Percentiles rank a stretch among this genome's conserved stretches.
Evolutionary conservation across 2,113 vertebrate species (phyloP).

Genomic region (Lipophrys pholis): DNA sequence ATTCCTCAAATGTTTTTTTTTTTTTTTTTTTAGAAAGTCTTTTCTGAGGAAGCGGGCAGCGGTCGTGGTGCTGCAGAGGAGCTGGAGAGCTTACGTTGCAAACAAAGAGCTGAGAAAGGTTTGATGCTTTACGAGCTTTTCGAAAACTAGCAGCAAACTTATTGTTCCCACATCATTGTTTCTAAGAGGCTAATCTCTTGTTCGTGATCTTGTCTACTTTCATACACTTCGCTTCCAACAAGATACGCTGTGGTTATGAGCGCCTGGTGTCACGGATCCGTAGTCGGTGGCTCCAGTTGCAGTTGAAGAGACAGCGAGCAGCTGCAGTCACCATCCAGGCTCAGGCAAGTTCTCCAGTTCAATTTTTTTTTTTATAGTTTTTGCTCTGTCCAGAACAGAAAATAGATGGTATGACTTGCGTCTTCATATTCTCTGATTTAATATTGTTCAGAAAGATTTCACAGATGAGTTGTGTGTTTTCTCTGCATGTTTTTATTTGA

Average conservation of each 20-base stretch:
- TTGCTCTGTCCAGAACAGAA: too few species aligned
- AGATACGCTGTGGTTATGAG: slow-evolving; percentile 85
- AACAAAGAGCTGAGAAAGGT: slow-evolving; percentile 82
- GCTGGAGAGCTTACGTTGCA: slow-evolving; percentile 85
- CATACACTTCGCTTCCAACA: not conserved
- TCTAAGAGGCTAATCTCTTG: not conserved
- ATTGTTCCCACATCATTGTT: not conserved
- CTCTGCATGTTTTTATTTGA: not conserved
- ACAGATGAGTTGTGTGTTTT: not conserved
- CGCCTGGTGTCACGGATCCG: slow-evolving; percentile 87
- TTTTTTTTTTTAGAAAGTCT: slow-evolving; percentile 80
- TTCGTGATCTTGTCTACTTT: not conserved
- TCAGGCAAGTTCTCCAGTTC: slow-evolving; percentile 30
- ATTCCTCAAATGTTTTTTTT: not conserved
- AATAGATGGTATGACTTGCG: not conserved
- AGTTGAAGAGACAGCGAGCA: slow-evolving; percentile 72
- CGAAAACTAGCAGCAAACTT: not conserved
- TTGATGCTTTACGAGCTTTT: slow-evolving; percentile 21
- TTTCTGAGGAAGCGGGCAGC: slow-evolving; percentile 88
- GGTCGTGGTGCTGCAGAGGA: slow-evolving; percentile 87
- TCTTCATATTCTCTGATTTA: not conserved
- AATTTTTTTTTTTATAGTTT: too few species aligned
- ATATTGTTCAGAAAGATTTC: not conserved
- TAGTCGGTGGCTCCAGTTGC: slow-evolving; percentile 68
- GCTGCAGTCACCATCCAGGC: slow-evolving; percentile 84